Percentiles rank a stretch among this genome's conserved stretches.
Conservation (phyloP, 1,140 invertebrate species). For the Anthonomus grandis region DNA sequence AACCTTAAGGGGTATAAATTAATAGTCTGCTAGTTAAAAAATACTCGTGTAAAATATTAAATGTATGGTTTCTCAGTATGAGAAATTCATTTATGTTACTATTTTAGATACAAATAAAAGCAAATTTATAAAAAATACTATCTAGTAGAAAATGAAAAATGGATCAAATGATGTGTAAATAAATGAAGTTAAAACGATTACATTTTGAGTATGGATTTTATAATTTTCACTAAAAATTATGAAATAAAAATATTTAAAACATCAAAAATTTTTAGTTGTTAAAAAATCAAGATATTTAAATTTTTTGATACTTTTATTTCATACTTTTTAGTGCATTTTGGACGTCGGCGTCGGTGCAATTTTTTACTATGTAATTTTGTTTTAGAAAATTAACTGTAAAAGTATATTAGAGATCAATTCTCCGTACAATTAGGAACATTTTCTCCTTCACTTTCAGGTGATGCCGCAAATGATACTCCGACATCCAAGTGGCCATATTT, state of each 20-base stretch:
- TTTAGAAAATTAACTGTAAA: not conserved
- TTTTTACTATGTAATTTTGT: too few relatives aligned
- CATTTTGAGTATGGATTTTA: not conserved
- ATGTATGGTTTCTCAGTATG: not conserved
- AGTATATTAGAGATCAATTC: not conserved
- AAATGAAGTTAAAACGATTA: not conserved
- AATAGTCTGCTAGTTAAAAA: not conserved
- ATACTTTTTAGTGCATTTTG: too few relatives aligned
- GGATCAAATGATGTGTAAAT: not conserved
- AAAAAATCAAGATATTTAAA: not conserved
- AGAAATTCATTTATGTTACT: too few relatives aligned
- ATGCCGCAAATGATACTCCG: too few relatives aligned
- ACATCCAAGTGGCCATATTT: too few relatives aligned
- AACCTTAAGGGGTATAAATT: not conserved
- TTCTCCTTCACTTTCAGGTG: too few relatives aligned
- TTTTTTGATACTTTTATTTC: not conserved
- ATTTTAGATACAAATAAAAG: not conserved
- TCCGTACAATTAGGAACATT: not conserved
- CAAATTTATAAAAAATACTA: not conserved
- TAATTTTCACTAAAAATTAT: not conserved
- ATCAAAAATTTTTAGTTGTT: not conserved
- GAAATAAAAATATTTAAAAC: not conserved
- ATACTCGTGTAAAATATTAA: not conserved
- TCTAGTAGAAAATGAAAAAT: not conserved
- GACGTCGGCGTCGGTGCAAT: too few relatives aligned